Evolutionary conservation across 2,888 invertebrate genomes (phyloP).

Genomic region (Micoletzkya japonica): DNA sequence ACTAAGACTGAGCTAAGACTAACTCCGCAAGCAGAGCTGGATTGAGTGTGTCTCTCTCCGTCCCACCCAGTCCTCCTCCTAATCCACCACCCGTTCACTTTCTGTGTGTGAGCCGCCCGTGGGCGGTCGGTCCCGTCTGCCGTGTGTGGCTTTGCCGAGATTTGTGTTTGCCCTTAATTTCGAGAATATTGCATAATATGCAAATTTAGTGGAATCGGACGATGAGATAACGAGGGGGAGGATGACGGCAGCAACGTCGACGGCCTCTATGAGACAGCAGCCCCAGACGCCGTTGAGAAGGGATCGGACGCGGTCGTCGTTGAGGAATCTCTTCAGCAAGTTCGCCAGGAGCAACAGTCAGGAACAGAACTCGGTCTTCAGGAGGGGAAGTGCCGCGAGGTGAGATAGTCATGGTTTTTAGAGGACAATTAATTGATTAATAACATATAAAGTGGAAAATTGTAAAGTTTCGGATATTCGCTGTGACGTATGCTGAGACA

Average conservation of each 20-base stretch:
- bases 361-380: slow-evolving; percentile 45
- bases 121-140: neutral
- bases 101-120: neutral
- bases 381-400: slow-evolving; percentile 40
- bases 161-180: slow-evolving; percentile 3
- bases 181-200: neutral
- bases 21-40: neutral
- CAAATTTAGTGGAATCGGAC: slow-evolving; percentile 61
- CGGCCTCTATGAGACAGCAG: slow-evolving; percentile 35
- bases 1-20: neutral
- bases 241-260: slow-evolving; percentile 29
- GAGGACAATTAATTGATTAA: too few species aligned
- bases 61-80: neutral
- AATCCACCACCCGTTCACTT: slow-evolving; percentile 6
- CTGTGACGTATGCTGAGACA: too few species aligned
- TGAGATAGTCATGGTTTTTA: slow-evolving; percentile 10
- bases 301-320: slow-evolving; percentile 60
- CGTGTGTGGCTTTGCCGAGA: neutral
- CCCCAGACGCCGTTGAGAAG: slow-evolving; percentile 37
- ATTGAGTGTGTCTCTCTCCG: neutral
- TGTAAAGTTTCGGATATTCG: neutral
- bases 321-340: slow-evolving; percentile 59
- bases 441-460: neutral
- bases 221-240: slow-evolving; percentile 57
- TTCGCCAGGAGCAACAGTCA: slow-evolving; percentile 57